A percentile compares a stretch with the other conserved stretches of the same genome.
Evolutionary conservation across 1,140 invertebrate genomes (phyloP).

Genomic region (Drosophila sproati): DNA sequence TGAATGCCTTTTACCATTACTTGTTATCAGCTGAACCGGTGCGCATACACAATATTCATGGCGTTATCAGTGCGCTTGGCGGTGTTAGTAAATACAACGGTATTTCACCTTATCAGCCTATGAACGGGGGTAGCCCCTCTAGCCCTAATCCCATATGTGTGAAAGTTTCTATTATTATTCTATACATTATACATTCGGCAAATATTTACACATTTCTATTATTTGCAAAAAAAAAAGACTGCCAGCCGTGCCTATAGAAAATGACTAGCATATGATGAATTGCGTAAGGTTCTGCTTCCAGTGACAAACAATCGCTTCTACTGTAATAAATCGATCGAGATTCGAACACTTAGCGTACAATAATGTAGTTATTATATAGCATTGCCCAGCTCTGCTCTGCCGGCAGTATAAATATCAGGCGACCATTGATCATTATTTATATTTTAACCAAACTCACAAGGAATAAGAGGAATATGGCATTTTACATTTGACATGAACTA

Average conservation of each 20-base stretch:
- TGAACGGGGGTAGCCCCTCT: slow-evolving; percentile 23
- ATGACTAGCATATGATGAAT: slow-evolving; percentile 8
- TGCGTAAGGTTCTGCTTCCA: slow-evolving; percentile 10
- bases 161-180: slow-evolving; percentile 24
- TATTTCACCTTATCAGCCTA: slow-evolving; percentile 67
- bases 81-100: slow-evolving; percentile 70
- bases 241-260: background rate
- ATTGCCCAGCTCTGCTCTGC: too few relatives aligned
- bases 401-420: too few relatives aligned
- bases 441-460: too few relatives aligned
- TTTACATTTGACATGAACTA: too few relatives aligned
- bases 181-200: background rate
- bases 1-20: slow-evolving; percentile 44
- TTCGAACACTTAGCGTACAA: too few relatives aligned
- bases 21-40: slow-evolving; percentile 49
- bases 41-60: slow-evolving; percentile 24
- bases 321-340: background rate
- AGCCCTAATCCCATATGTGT: background rate
- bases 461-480: too few relatives aligned
- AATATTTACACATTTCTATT: slow-evolving; percentile 18
- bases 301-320: background rate
- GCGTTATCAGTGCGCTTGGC: slow-evolving; percentile 47
- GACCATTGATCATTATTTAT: too few relatives aligned
- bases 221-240: slow-evolving; percentile 5
- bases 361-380: too few relatives aligned